Conservation (phyloP, 2,888 invertebrate species). For the Lycocerus yunnanus region DNA sequence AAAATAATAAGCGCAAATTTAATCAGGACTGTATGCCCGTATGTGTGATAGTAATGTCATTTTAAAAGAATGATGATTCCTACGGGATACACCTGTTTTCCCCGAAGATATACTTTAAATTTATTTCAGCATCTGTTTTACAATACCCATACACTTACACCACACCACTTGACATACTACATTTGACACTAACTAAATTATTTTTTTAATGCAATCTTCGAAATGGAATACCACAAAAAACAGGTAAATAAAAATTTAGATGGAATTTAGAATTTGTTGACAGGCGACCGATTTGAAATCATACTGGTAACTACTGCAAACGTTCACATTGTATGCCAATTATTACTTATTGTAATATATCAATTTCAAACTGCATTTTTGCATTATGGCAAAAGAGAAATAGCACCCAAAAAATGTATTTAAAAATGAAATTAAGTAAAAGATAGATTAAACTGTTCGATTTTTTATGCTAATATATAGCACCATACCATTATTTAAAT, state of each 20-base stretch:
- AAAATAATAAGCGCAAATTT: slow-evolving; percentile 52
- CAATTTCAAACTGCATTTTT: not conserved
- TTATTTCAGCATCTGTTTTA: slow-evolving; percentile 39
- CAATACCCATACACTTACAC: slow-evolving; percentile 8
- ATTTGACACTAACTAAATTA: not conserved
- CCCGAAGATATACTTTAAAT: slow-evolving; percentile 53
- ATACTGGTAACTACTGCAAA: too few species aligned
- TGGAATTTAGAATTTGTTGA: not conserved
- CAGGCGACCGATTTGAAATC: too few species aligned
- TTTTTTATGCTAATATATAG: not conserved
- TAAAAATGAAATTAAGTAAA: not conserved
- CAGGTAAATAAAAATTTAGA: not conserved
- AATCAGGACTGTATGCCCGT: slow-evolving; percentile 53
- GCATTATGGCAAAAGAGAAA: not conserved
- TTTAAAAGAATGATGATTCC: slow-evolving; percentile 55
- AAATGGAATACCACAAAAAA: not conserved
- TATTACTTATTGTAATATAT: too few species aligned
- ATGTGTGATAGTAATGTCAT: slow-evolving; percentile 55
- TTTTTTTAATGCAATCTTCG: not conserved
- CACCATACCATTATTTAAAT: slow-evolving; percentile 24
- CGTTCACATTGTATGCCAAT: too few species aligned
- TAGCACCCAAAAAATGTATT: not conserved
- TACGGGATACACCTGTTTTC: slow-evolving; percentile 50
- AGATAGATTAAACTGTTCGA: not conserved
- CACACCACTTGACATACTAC: not conserved